phyloP scores from a whole-genome alignment of 2,888 invertebrate genomes.

The Plebejus argus region DNA sequence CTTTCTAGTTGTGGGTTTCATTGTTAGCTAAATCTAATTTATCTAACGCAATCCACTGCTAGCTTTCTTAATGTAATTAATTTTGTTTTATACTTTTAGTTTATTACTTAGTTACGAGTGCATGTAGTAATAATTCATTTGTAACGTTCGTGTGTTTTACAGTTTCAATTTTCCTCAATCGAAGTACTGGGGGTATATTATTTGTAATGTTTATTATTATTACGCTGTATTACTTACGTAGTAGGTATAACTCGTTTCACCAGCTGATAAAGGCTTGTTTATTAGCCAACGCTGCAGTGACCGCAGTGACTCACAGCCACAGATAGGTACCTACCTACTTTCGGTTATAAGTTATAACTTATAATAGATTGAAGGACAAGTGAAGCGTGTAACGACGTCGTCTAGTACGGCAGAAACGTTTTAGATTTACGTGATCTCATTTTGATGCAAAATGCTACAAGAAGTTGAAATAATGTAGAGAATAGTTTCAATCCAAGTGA shows the following conservation, averaged over 20 bases:
- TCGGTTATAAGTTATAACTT: constrained; percentile 48
- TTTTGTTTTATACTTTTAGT: constrained; percentile 25
- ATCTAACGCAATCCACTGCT: constrained; percentile 65
- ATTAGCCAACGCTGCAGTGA: constrained; percentile 52
- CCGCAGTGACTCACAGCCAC: constrained; percentile 63
- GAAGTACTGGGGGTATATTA: background rate
- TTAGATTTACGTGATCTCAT: constrained; percentile 26
- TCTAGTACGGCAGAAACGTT: constrained; percentile 32
- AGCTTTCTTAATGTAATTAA: constrained; percentile 43
- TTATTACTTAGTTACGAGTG: constrained; percentile 28
- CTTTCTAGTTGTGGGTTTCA: constrained; percentile 71
- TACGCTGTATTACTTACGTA: background rate
- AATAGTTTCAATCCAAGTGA: background rate
- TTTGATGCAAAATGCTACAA: constrained; percentile 19
- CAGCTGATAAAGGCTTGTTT: constrained; percentile 18
- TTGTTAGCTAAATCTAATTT: constrained; percentile 70
- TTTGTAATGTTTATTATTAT: background rate
- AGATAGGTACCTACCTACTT: constrained; percentile 43
- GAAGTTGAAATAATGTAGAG: constrained; percentile 3
- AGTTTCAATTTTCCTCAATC: background rate
- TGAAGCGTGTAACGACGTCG: constrained; percentile 57
- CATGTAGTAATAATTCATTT: constrained; percentile 1
- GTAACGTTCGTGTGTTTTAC: background rate
- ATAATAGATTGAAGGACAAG: constrained; percentile 61
- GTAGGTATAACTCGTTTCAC: background rate